Evolutionary conservation across 2,113 vertebrate species (phyloP).

Genomic region (Coryphaenoides rupestris): DNA sequence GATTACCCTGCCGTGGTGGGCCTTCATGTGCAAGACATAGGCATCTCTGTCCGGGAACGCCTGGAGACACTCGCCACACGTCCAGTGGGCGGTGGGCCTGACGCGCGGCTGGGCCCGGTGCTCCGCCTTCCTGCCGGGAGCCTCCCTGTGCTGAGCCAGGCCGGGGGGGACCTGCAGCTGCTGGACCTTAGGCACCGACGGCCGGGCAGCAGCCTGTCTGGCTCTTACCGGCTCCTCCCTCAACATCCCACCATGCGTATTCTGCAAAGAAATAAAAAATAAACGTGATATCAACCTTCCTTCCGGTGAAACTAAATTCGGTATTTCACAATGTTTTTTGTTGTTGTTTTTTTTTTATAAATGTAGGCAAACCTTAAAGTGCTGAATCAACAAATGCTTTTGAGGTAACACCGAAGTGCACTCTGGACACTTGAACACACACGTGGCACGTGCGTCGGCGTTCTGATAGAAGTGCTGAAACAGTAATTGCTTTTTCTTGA

Average conservation of each 20-base stretch:
- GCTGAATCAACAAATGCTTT: constrained; percentile 88
- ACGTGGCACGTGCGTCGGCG: constrained; percentile 77
- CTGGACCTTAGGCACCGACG: constrained; percentile 14
- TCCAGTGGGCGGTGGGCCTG: constrained; percentile 83
- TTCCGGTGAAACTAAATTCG: too few relatives aligned
- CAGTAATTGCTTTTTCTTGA: constrained; percentile 90
- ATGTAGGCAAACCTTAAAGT: constrained; percentile 89
- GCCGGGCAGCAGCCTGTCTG: constrained; percentile 33
- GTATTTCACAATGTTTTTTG: too few relatives aligned
- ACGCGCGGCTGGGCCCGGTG: constrained; percentile 64
- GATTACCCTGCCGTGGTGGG: constrained; percentile 84
- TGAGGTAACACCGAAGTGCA: constrained; percentile 89
- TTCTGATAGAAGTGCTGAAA: constrained; percentile 92
- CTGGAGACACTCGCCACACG: constrained; percentile 87
- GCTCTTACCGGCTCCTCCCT: constrained; percentile 71
- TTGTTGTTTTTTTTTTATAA: too few relatives aligned
- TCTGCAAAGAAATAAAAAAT: constrained; percentile 55
- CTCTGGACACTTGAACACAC: constrained; percentile 92
- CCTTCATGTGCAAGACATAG: constrained; percentile 90
- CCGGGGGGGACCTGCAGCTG: constrained; percentile 47
- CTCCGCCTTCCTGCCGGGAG: constrained; percentile 52
- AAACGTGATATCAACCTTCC: background rate
- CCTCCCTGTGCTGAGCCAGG: constrained; percentile 37
- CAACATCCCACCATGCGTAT: constrained; percentile 77
- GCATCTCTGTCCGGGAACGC: constrained; percentile 86